Evolutionary conservation across 92 coral and sea anemone species (phyloP).

Genomic region (Heliopora coerulea): DNA sequence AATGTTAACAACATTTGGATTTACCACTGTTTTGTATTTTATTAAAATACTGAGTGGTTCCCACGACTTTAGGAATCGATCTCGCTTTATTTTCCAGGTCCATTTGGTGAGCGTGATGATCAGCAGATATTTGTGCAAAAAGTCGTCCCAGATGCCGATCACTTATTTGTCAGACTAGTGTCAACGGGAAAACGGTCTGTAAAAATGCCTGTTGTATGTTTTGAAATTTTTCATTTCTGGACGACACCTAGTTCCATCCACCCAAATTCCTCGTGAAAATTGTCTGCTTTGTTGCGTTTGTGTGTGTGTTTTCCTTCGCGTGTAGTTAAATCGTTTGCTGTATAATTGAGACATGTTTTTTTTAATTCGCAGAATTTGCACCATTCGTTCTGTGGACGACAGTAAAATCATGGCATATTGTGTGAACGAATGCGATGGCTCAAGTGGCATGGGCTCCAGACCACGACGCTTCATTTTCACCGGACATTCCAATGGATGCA

Average conservation of each 20-base stretch:
- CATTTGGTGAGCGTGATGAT: slow-evolving; percentile 98
- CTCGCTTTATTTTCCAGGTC: slow-evolving; percentile 60
- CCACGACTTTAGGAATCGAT: neutral
- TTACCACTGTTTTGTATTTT: too few species aligned
- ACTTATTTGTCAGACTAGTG: slow-evolving; percentile 83
- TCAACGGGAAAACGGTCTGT: slow-evolving; percentile 94
- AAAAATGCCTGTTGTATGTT: neutral
- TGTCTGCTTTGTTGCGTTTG: too few species aligned
- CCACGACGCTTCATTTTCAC: slow-evolving; percentile 92
- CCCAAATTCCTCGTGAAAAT: too few species aligned
- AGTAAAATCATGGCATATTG: slow-evolving; percentile 89
- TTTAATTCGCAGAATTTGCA: slow-evolving; percentile 67
- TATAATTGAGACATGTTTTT: neutral
- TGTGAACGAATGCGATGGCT: slow-evolving; percentile 98
- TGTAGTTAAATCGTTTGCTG: neutral
- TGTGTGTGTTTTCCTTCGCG: neutral
- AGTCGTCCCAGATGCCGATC: slow-evolving; percentile 96
- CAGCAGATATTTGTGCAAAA: slow-evolving; percentile 96
- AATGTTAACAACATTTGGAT: too few species aligned
- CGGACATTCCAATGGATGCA: slow-evolving; percentile 89
- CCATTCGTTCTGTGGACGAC: slow-evolving; percentile 92
- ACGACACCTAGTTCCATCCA: too few species aligned
- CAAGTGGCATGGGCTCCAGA: slow-evolving; percentile 94
- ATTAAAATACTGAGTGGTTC: too few species aligned
- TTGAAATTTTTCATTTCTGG: too few species aligned